Base-by-base conservation (phyloP, 2,888 invertebrate species). In the Plebejus melissa region DNA sequence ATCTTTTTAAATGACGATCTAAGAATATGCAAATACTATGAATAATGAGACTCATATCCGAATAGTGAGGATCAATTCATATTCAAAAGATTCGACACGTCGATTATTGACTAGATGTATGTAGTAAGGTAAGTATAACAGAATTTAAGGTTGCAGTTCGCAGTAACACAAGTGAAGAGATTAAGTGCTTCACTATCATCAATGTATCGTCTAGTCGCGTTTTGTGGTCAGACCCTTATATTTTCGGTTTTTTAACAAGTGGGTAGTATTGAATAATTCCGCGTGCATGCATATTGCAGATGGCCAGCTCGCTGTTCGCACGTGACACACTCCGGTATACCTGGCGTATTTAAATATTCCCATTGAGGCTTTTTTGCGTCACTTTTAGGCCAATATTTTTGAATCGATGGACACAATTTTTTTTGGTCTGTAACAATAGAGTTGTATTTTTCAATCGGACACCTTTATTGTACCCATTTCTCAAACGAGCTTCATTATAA, bases 261-360 rank as follows among this genome's bases (percentile, higher is more conserved):
- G 16, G 13, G 11, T 50, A 6, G 6, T 50, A 71, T 71, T 28
- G 41, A 71, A 71, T 28, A 50, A 41, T 22, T 41, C 50, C 22
- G 71, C 71, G 5, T 46, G 28, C 28, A 46, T 54, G 54, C 54
- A 54, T 54, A 54, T 54, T 54, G 38, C 82, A 80, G 80, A 79
- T 79, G 60, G 28, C 60, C 58, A 22, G 58, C 3, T 7, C 58
- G 22, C 22, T 2, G 60, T 28, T 28, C 32, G 65, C 65, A 36
- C 65, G 65, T 65, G 65, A 13, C 32, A 36, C 32, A 13, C 32
- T 13, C 13, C 13, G 60, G 22, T 60, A 60, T n/a, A n/a, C n/a
- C n/a, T 65, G 65, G 65, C 36, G 13, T 65, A 36, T 65, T 65
- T 36, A 36, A 65, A 65, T 65, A 65, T 65, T 65, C 65, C 65